Conservation (phyloP, 1,140 invertebrate species). For the Gryllus bimaculatus region DNA sequence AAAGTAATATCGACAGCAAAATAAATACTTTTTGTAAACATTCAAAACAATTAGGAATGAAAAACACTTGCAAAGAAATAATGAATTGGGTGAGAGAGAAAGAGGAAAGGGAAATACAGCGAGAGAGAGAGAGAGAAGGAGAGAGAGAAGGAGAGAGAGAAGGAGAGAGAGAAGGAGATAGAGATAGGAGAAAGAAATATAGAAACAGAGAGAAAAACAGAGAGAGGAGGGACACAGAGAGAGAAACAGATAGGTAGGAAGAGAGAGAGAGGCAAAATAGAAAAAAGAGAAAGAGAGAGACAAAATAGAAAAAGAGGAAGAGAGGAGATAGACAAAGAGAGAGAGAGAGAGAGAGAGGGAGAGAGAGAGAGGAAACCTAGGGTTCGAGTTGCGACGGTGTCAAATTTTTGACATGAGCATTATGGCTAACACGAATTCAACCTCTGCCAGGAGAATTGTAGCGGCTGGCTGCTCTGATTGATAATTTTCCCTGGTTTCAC, state of each 20-base stretch:
- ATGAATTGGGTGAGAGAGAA: not conserved
- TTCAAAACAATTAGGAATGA: no score
- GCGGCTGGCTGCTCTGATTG: no score
- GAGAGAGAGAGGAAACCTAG: no score
- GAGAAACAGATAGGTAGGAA: not conserved
- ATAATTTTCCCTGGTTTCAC: no score
- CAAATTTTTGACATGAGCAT: no score
- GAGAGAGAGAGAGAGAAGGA: not conserved
- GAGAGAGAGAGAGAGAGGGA: slow-evolving; percentile 8
- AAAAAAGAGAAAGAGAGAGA: not conserved
- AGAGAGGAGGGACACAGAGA: not conserved
- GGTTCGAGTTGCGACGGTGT: no score
- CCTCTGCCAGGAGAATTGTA: no score
- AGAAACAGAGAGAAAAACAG: not conserved
- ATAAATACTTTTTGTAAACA: no score
- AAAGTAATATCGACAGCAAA: no score
- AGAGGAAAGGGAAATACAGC: not conserved
- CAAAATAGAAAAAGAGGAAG: not conserved
- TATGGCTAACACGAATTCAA: no score
- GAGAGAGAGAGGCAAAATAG: not conserved
- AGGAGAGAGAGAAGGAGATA: not conserved
- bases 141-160: slow-evolving; percentile 4
- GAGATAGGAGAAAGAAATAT: not conserved
- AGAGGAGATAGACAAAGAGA: slow-evolving; percentile 6
- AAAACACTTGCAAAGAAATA: no score